phyloP scores from a whole-genome alignment of 2,797 vertebrate species.

The Peromyscus attwateri region DNA sequence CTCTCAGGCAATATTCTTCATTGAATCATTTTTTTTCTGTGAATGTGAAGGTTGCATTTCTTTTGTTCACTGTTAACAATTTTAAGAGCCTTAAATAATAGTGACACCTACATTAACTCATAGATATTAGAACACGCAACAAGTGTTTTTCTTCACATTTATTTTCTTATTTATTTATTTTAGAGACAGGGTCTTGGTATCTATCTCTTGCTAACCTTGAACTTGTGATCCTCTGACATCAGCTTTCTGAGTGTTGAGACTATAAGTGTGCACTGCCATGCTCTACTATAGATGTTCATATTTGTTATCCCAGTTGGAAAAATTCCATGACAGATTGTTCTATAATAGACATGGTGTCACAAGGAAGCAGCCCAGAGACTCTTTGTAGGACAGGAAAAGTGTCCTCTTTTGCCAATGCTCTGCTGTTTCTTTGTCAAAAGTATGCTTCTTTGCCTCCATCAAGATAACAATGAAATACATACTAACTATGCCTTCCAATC shows the following conservation, averaged over 20 bases:
- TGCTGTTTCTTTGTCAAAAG: not conserved
- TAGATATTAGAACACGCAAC: not conserved
- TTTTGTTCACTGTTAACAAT: not conserved
- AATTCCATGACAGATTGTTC: not conserved
- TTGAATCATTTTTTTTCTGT: not conserved
- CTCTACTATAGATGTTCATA: not conserved
- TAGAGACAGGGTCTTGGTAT: not conserved
- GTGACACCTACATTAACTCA: not conserved
- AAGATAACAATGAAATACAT: not conserved
- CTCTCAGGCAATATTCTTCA: not conserved
- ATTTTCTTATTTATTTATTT: not conserved
- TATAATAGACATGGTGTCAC: not conserved
- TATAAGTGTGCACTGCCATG: not conserved
- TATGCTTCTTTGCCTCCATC: not conserved
- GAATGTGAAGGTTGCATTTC: not conserved
- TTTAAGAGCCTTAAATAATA: not conserved
- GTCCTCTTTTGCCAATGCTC: not conserved
- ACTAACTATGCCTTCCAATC: not conserved
- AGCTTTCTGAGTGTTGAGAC: not conserved
- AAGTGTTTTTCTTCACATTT: not conserved
- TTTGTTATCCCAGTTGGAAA: not conserved
- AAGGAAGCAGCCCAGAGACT: not conserved
- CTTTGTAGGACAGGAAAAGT: not conserved
- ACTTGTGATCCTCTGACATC: not conserved
- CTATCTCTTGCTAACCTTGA: not conserved